Conservation (phyloP, 92 coral and sea anemone species). For the Paragorgia papillata region DNA sequence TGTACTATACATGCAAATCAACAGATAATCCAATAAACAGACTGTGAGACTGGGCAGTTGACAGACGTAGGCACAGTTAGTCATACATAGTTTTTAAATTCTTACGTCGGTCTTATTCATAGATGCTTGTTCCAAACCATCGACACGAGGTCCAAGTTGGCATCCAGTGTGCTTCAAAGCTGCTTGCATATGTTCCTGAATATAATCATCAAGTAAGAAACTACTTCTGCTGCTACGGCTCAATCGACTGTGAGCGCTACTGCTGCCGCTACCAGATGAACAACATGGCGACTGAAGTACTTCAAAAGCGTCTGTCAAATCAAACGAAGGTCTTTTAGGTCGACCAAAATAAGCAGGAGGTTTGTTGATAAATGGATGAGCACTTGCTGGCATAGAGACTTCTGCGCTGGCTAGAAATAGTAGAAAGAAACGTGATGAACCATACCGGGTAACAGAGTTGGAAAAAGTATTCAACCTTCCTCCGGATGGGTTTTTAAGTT, state of each 20-base stretch:
- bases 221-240: slow-evolving; percentile 85
- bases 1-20: too few relatives aligned
- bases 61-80: neutral
- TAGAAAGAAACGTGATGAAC: neutral
- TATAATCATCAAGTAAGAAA: slow-evolving; percentile 80
- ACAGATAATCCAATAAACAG: too few relatives aligned
- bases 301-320: slow-evolving; percentile 78
- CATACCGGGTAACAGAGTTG: neutral
- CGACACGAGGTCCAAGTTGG: slow-evolving; percentile 15
- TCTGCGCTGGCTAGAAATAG: neutral
- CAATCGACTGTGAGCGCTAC: slow-evolving; percentile 61
- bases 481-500: too few relatives aligned
- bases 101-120: slow-evolving; percentile 1
- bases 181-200: slow-evolving; percentile 77
- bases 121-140: neutral
- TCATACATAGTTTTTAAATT: neutral
- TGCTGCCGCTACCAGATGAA: slow-evolving; percentile 42
- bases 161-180: slow-evolving; percentile 68
- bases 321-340: slow-evolving; percentile 82
- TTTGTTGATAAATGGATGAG: slow-evolving; percentile 18
- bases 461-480: too few relatives aligned
- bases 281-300: slow-evolving; percentile 70
- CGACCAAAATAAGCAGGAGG: slow-evolving; percentile 49
- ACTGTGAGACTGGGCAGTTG: too few relatives aligned
- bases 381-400: neutral